Conservation (phyloP, 2,797 vertebrate species). For the Poeciliopsis turneri region DNA sequence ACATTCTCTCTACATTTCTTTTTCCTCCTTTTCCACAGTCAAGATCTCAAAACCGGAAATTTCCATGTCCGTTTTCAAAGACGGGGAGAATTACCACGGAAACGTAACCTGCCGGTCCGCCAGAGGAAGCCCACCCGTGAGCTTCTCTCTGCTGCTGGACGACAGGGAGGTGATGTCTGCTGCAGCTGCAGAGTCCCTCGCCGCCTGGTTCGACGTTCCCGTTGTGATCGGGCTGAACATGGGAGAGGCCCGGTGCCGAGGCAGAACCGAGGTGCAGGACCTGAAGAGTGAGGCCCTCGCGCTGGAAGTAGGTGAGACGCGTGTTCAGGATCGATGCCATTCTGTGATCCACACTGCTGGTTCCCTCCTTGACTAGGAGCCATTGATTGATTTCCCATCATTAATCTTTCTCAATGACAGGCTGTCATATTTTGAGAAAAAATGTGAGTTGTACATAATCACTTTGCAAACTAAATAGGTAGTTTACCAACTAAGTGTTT, state of each 20-base stretch:
- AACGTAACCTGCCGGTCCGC: constrained; percentile 75
- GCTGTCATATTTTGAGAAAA: too few species aligned
- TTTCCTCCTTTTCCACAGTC: constrained; percentile 47
- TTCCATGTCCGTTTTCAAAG: constrained; percentile 70
- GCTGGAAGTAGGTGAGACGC: constrained; percentile 75
- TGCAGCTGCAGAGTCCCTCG: constrained; percentile 42
- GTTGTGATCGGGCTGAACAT: constrained; percentile 62
- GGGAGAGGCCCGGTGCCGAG: constrained; percentile 66
- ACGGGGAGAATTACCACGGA: constrained; percentile 47
- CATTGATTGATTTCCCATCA: too few species aligned
- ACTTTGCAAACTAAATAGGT: too few species aligned
- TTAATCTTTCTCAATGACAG: too few species aligned
- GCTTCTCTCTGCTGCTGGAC: constrained; percentile 67
- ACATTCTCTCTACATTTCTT: background rate
- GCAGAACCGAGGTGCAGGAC: constrained; percentile 64
- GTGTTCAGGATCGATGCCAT: background rate
- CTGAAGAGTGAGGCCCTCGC: constrained; percentile 67
- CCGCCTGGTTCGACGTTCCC: constrained; percentile 66
- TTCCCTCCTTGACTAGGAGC: background rate
- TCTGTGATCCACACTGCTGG: background rate
- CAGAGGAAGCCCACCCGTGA: constrained; percentile 72
- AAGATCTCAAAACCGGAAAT: constrained; percentile 71
- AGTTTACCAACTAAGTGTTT: too few species aligned
- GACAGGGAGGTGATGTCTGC: constrained; percentile 34
- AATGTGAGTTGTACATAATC: too few species aligned